These are phyloP conservation scores for Delichon dasypus DNA, from an alignment of 2,797 vertebrate species.

Conservation along the genomic window DNA sequence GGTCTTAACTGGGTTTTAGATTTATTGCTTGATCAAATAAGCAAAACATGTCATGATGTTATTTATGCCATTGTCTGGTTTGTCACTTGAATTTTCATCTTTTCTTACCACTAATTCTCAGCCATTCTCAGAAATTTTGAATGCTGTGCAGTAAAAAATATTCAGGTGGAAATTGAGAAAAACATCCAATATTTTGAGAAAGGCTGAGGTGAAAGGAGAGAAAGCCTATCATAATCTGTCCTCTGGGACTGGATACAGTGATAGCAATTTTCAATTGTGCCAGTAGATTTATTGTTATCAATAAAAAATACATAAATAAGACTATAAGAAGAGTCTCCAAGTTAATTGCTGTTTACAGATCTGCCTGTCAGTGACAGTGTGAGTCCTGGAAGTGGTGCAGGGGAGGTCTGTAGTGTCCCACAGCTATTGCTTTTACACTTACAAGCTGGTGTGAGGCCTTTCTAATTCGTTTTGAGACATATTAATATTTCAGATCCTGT, in stretches of 20 bases:
- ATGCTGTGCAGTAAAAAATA: neutral
- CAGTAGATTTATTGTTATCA: neutral
- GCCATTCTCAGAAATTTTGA: neutral
- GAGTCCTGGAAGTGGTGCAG: neutral
- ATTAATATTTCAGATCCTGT: neutral
- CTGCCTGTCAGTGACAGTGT: neutral
- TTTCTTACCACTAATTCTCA: neutral
- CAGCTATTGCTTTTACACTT: neutral
- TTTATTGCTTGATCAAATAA: neutral
- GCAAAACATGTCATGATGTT: neutral
- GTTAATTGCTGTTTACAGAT: neutral
- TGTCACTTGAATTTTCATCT: neutral
- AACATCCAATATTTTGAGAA: neutral
- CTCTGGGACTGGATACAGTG: neutral
- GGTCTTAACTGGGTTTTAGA: neutral
- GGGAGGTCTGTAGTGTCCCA: neutral
- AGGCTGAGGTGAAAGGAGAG: neutral
- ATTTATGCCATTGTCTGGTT: neutral
- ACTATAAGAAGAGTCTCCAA: neutral
- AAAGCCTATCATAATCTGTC: neutral
- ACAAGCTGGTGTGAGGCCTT: neutral
- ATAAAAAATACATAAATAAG: neutral
- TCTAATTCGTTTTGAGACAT: neutral
- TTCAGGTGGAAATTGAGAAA: neutral
- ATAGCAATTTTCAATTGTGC: neutral